A percentile compares a stretch with the other conserved stretches of the same genome.
phyloP scores from a whole-genome alignment of 2,888 invertebrate species.

The Diplolepis rosae region DNA sequence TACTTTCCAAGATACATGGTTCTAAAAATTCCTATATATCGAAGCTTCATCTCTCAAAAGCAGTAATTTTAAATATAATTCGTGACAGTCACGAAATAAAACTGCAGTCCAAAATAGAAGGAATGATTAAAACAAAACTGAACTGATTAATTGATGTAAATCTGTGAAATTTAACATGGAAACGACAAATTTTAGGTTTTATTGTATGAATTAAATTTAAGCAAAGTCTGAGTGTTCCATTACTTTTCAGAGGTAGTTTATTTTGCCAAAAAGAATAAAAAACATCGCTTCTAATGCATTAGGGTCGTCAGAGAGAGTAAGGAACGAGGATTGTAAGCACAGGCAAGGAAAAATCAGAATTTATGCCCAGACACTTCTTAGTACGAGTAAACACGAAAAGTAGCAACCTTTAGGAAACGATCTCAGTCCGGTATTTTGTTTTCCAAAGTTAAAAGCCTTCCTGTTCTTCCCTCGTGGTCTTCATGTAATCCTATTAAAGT shows the following conservation, averaged over 20 bases:
- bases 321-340: not conserved
- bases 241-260: not conserved
- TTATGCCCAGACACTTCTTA: constrained; percentile 27
- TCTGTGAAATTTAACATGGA: too few relatives aligned
- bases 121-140: too few relatives aligned
- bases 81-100: too few relatives aligned
- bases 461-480: not conserved
- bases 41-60: too few relatives aligned
- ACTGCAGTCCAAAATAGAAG: too few relatives aligned
- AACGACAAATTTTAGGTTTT: not conserved
- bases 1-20: too few relatives aligned
- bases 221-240: not conserved
- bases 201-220: not conserved
- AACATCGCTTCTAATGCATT: not conserved
- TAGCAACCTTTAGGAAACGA: constrained; percentile 25
- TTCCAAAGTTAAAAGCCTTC: constrained; percentile 9
- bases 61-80: too few relatives aligned
- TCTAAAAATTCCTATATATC: too few relatives aligned
- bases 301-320: constrained; percentile 10
- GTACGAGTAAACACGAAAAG: constrained; percentile 15
- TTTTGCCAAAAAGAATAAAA: not conserved
- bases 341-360: not conserved
- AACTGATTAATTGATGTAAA: too few relatives aligned
- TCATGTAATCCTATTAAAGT: constrained; percentile 30
- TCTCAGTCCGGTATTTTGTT: constrained; percentile 4